These are phyloP conservation scores for Drosophila grimshawi DNA, from an alignment of 1,140 invertebrate species.

Conservation along the genomic window DNA sequence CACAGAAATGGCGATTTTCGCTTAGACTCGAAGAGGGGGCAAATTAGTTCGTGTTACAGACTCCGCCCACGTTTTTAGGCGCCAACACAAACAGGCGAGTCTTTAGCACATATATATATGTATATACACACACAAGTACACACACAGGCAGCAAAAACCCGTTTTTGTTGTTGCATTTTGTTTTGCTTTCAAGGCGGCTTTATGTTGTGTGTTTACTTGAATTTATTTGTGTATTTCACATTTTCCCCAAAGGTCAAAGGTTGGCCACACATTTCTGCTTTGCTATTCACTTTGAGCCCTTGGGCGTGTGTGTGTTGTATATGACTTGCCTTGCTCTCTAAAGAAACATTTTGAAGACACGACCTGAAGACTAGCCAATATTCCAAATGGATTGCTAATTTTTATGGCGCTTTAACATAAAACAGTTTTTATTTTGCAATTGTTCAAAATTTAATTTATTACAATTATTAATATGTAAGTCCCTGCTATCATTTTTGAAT, in stretches of 20 bases:
- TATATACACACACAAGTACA: neutral
- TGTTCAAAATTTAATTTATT: too few relatives aligned
- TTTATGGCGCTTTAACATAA: too few relatives aligned
- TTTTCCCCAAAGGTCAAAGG: slow-evolving; percentile 75
- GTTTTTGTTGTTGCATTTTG: slow-evolving; percentile 29
- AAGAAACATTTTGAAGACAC: slow-evolving; percentile 27
- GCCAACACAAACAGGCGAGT: slow-evolving; percentile 31
- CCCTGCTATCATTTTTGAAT: too few relatives aligned
- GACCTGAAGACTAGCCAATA: neutral
- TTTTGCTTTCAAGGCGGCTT: slow-evolving; percentile 48
- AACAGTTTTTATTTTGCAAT: slow-evolving; percentile 25
- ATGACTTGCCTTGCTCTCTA: slow-evolving; percentile 40
- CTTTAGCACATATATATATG: neutral
- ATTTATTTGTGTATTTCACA: slow-evolving; percentile 79
- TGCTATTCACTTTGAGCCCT: slow-evolving; percentile 36
- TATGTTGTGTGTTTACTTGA: slow-evolving; percentile 68
- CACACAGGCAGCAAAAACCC: neutral
- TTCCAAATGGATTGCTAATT: slow-evolving; percentile 23
- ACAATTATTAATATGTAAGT: too few relatives aligned
- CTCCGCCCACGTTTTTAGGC: slow-evolving; percentile 55
- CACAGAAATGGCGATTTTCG: slow-evolving; percentile 52
- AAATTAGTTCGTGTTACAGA: slow-evolving; percentile 68
- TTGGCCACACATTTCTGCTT: slow-evolving; percentile 52
- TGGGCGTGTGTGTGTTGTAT: slow-evolving; percentile 11
- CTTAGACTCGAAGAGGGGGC: slow-evolving; percentile 29